A percentile compares a stretch with the other conserved stretches of the same genome.
phyloP scores from a whole-genome alignment of 2,113 vertebrate species.

The Urocolius indicus region DNA sequence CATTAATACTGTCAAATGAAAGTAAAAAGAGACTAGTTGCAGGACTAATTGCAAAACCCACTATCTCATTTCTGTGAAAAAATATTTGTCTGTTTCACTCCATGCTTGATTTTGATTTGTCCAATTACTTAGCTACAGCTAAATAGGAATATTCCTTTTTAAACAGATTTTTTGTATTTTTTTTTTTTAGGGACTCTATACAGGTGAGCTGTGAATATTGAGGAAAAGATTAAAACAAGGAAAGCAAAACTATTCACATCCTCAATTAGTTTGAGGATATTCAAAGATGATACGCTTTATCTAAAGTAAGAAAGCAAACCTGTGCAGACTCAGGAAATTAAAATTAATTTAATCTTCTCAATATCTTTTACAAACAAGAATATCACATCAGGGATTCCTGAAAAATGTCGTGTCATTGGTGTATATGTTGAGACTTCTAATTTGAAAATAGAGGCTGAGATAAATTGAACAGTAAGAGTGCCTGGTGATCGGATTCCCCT shows the following conservation, averaged over 20 bases:
- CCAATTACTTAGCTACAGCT: background rate
- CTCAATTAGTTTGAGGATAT: conserved; percentile 23
- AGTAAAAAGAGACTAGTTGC: background rate
- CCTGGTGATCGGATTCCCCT: background rate
- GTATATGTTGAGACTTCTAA: background rate
- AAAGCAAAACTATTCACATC: background rate
- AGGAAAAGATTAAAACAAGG: background rate
- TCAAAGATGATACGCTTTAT: background rate
- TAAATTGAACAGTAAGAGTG: background rate
- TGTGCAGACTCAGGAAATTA: conserved; percentile 9
- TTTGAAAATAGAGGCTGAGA: background rate
- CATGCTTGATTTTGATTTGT: background rate
- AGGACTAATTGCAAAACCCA: background rate
- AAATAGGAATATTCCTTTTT: background rate
- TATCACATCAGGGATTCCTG: background rate
- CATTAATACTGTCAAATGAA: background rate
- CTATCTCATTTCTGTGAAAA: background rate
- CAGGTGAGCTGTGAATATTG: background rate
- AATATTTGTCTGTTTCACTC: background rate
- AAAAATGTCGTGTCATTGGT: accelerated
- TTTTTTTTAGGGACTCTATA: background rate
- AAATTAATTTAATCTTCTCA: background rate
- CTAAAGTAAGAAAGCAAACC: background rate
- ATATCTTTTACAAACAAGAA: background rate
- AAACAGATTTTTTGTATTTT: background rate